A percentile compares a stretch with the other conserved stretches of the same genome.
phyloP scores from a whole-genome alignment of 2,888 invertebrate species.

The Acronicta alni region DNA sequence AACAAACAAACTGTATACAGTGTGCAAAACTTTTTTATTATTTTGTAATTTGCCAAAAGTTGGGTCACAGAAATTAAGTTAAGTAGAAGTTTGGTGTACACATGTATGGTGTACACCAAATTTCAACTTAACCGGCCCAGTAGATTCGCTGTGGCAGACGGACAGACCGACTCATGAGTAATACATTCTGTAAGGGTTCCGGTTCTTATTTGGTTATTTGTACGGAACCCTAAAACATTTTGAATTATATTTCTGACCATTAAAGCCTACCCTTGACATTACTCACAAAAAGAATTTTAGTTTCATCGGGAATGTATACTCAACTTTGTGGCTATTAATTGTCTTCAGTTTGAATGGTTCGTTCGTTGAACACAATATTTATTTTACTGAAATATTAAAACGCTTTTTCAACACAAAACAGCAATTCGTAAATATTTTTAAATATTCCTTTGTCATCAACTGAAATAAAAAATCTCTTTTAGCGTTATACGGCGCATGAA shows the following conservation, averaged over 20 bases:
- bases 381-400: slow-evolving; percentile 11
- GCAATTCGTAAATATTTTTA: slow-evolving; percentile 6
- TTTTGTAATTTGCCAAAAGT: too few species aligned
- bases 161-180: too few species aligned
- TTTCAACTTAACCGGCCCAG: too few species aligned
- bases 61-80: too few species aligned
- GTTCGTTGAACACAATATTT: slow-evolving; percentile 22
- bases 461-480: slow-evolving; percentile 26
- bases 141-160: too few species aligned
- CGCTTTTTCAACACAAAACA: slow-evolving; percentile 12
- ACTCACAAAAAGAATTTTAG: slow-evolving; percentile 24
- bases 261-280: slow-evolving; percentile 16
- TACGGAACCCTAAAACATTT: too few species aligned
- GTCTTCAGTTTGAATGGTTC: slow-evolving; percentile 9
- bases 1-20: too few species aligned
- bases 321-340: slow-evolving; percentile 14
- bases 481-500: slow-evolving; percentile 8
- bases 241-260: slow-evolving; percentile 11
- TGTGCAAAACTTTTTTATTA: too few species aligned
- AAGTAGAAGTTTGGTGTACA: too few species aligned
- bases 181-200: too few species aligned
- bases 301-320: slow-evolving; percentile 16
- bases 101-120: too few species aligned
- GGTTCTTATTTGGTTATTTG: too few species aligned
- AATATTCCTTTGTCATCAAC: slow-evolving; percentile 11